Conservation (phyloP, 2,113 vertebrate species). For the Oreochromis aureus region DNA sequence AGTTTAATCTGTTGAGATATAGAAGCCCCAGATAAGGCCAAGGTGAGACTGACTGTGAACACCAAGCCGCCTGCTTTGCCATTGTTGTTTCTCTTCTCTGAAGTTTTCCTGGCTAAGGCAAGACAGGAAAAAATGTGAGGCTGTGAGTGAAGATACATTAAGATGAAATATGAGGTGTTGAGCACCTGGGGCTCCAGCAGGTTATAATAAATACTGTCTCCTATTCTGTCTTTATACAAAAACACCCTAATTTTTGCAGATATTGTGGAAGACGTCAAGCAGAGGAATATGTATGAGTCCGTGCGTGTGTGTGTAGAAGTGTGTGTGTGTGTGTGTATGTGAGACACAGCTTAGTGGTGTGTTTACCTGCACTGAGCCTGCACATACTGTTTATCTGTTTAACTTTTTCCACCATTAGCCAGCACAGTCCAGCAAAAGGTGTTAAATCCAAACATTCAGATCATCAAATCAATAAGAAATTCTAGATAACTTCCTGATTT, state of each 20-base stretch:
- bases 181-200: constrained; percentile 28
- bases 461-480: background rate
- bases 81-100: constrained; percentile 48
- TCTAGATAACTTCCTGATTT: background rate
- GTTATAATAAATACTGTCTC: constrained; percentile 60
- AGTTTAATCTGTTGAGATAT: constrained; percentile 62
- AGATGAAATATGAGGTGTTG: constrained; percentile 61
- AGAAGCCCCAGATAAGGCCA: constrained; percentile 63
- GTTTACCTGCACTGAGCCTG: background rate
- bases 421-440: background rate
- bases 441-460: background rate
- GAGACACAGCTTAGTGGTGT: background rate
- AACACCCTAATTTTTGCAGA: constrained; percentile 44
- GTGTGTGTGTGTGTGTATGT: background rate
- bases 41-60: constrained; percentile 53
- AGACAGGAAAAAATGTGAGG: constrained; percentile 5
- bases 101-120: constrained; percentile 24
- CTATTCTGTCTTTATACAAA: constrained; percentile 52
- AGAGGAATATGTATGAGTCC: constrained; percentile 15
- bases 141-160: constrained; percentile 53
- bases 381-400: background rate
- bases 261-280: constrained; percentile 24
- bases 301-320: background rate
- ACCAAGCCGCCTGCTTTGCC: constrained; percentile 38
- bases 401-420: background rate